Conservation (phyloP, 2,113 vertebrate genomes). For the Puntigrus tetrazona region DNA sequence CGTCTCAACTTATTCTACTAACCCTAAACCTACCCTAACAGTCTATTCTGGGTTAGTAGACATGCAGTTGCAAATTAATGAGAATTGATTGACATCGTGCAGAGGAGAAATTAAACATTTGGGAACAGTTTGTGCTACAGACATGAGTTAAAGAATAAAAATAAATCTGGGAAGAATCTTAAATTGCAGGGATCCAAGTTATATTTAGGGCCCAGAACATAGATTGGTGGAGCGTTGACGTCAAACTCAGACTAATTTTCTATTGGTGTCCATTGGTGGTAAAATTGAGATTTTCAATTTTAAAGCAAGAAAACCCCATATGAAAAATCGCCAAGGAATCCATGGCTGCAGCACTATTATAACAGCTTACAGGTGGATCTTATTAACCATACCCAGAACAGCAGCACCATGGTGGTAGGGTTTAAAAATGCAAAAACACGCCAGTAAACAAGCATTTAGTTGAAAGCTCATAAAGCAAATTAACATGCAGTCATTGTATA, state of each 20-base stretch:
- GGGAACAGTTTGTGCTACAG: not conserved
- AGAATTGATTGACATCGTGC: too few species aligned
- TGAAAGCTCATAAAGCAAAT: not conserved
- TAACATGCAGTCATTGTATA: not conserved
- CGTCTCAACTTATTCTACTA: too few species aligned
- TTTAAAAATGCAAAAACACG: not conserved
- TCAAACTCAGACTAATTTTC: not conserved
- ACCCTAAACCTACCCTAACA: too few species aligned
- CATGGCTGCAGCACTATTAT: too few species aligned
- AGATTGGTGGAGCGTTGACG: not conserved
- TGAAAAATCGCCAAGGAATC: too few species aligned
- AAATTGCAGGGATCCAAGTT: not conserved
- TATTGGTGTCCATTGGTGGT: too few species aligned
- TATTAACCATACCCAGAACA: not conserved
- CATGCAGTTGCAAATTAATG: too few species aligned
- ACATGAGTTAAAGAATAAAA: not conserved
- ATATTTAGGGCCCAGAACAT: not conserved
- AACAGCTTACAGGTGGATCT: too few species aligned
- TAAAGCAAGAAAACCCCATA: too few species aligned
- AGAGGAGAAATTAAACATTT: not conserved
- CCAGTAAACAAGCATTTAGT: not conserved
- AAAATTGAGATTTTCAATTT: too few species aligned
- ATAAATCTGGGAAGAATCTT: not conserved
- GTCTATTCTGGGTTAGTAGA: too few species aligned
- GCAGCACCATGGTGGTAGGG: too few species aligned